Percentiles rank a stretch among this genome's conserved stretches.
phyloP scores from a whole-genome alignment of 2,888 invertebrate species.

The Dolichopus griseipennis region DNA sequence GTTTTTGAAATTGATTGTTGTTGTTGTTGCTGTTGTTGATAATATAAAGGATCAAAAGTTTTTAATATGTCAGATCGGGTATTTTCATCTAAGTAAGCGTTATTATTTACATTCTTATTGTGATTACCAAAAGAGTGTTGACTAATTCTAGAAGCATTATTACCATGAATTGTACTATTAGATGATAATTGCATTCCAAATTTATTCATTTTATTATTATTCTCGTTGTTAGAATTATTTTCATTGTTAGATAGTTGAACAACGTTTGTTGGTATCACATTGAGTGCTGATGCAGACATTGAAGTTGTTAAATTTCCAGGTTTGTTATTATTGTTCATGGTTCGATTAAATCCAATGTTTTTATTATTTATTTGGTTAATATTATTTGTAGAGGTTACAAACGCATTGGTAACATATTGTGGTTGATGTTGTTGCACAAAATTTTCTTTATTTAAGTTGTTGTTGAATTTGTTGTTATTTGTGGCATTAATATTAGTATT shows the following conservation, averaged over 20 bases:
- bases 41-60: slow-evolving; percentile 20
- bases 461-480: background rate
- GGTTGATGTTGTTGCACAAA: background rate
- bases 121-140: background rate
- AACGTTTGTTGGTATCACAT: background rate
- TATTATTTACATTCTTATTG: slow-evolving; percentile 10
- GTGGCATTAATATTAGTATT: background rate
- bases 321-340: background rate
- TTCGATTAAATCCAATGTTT: background rate
- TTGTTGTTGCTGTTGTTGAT: slow-evolving; percentile 13
- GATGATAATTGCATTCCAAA: background rate
- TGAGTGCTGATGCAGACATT: background rate
- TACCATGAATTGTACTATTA: background rate
- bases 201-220: background rate
- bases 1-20: background rate
- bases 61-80: slow-evolving; percentile 19
- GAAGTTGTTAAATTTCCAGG: background rate
- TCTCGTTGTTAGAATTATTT: background rate
- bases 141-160: background rate
- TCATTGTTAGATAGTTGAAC: background rate
- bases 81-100: slow-evolving; percentile 17
- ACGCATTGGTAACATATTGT: background rate
- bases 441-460: background rate
- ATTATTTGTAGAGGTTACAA: background rate
- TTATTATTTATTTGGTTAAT: background rate